These are phyloP conservation scores for Automeris io DNA, from an alignment of 2,888 invertebrate species.

Conservation along the genomic window DNA sequence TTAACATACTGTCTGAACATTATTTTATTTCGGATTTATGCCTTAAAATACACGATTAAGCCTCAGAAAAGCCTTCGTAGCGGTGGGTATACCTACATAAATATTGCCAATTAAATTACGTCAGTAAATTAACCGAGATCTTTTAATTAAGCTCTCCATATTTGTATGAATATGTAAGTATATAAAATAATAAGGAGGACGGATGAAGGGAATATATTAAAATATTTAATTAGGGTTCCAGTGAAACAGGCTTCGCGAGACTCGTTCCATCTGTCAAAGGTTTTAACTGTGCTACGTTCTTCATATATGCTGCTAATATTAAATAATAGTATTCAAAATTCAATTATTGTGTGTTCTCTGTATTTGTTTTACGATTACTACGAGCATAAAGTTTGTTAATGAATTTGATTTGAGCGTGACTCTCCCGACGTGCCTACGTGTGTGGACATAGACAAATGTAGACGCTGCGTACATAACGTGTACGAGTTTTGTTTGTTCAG, in stretches of 20 bases:
- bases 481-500: conserved; percentile 35
- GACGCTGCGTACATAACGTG: conserved; percentile 12
- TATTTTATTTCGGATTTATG: conserved; percentile 1
- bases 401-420: conserved; percentile 37
- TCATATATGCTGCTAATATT: conserved; percentile 46
- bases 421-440: conserved; percentile 27
- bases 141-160: conserved; percentile 40
- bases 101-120: conserved; percentile 24
- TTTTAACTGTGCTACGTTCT: conserved; percentile 49
- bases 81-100: conserved; percentile 1
- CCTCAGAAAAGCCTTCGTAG: neutral
- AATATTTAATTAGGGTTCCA: conserved; percentile 63
- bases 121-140: conserved; percentile 22
- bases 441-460: conserved; percentile 18
- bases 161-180: conserved; percentile 22
- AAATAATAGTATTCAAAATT: conserved; percentile 54
- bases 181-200: conserved; percentile 38
- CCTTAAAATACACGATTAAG: neutral
- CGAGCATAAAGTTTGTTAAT: conserved; percentile 33
- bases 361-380: conserved; percentile 31
- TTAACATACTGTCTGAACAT: conserved; percentile 4
- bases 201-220: conserved; percentile 61
- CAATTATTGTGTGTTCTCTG: conserved; percentile 40
- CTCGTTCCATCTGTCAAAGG: conserved; percentile 42
- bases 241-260: conserved; percentile 41